Evolutionary conservation across 2,888 invertebrate species (phyloP), one percentile per base, ranked within the genome.

Genomic region (Aleiodes alternator): DNA sequence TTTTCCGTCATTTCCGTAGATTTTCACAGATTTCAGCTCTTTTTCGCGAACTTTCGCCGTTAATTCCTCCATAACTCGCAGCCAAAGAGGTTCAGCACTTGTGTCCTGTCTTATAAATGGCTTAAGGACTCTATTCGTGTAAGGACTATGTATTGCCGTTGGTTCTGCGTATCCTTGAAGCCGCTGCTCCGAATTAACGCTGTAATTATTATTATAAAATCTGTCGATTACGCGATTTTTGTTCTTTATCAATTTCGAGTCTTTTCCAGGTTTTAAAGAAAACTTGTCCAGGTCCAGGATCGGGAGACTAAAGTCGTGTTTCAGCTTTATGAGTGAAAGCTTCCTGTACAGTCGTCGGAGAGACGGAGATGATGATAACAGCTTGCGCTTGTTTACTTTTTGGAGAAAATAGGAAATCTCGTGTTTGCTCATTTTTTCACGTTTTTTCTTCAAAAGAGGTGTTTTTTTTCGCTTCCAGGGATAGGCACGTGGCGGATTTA

Each of bases 81-180:
- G 87, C 94, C 96, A 97, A 0, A 92, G 87, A 0, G 97, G 96
- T 66, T 87, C 90, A 16, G 43, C 4, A 43, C 43, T 43, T 8
- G 4, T 9, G 9, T 97, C 96, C 81, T 96, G 91, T 79, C 95
- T 92, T 80, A 98, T 97, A 89, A 94, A 97, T 0, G 97, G 97
- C 89, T 96, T 95, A 73, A 98, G 91, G 72, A 93, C 89, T 71
- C 94, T 92, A 79, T 93, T 93, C 5, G 94, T 94, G 85, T 94
- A 93, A 0, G 94, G 92, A 43, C 95, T 95, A 74, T 94, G 91
- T 84, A 95, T 93, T 12, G 92, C 86, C 57, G 91, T 89, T 29
- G 92, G 90, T 78, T 92, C 91, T 34, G 89, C 88, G 76, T 88
- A 87, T 0, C 93, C 92, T 31, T 92, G 90, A 14, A 94, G 86